Conservation (phyloP, 37 sponge, comb jelly and placozoan genomes). For the Spongia lamella region DNA sequence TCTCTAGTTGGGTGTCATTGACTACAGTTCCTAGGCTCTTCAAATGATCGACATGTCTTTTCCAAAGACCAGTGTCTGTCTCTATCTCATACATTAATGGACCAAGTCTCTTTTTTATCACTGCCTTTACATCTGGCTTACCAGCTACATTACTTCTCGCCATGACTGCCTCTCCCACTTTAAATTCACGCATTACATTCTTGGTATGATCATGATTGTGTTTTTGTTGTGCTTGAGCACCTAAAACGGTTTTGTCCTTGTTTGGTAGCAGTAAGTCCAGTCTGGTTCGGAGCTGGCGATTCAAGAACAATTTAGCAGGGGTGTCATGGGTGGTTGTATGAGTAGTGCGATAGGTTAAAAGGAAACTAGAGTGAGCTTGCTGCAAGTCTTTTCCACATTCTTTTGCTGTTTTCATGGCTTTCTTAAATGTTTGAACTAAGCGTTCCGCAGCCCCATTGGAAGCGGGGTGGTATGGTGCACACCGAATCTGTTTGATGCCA, state of each 20-base stretch:
- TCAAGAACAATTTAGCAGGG: slow-evolving; percentile 16
- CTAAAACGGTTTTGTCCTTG: neutral
- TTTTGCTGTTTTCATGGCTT: neutral
- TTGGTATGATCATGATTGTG: too few species aligned
- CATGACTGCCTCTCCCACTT: too few species aligned
- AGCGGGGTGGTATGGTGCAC: neutral
- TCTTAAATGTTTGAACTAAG: slow-evolving; percentile 8
- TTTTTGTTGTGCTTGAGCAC: too few species aligned
- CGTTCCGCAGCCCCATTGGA: slow-evolving; percentile 7
- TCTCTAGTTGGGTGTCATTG: too few species aligned
- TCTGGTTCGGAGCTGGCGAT: slow-evolving; percentile 13
- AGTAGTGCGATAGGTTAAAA: slow-evolving; percentile 25
- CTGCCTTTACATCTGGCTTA: too few species aligned
- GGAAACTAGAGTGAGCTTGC: slow-evolving; percentile 5
- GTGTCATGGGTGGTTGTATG: slow-evolving; percentile 32
- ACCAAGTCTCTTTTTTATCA: slow-evolving; percentile 2
- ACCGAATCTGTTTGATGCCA: neutral
- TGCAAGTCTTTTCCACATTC: too few species aligned
- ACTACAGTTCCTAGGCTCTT: too few species aligned
- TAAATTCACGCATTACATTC: too few species aligned
- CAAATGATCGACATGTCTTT: slow-evolving; percentile 25
- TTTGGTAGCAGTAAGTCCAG: slow-evolving; percentile 17
- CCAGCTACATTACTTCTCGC: too few species aligned
- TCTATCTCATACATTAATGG: slow-evolving; percentile 19
- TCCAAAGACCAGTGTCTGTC: slow-evolving; percentile 23